Evolutionary conservation across 2,888 invertebrate genomes (phyloP).

Genomic region (Eristalis arbustorum): DNA sequence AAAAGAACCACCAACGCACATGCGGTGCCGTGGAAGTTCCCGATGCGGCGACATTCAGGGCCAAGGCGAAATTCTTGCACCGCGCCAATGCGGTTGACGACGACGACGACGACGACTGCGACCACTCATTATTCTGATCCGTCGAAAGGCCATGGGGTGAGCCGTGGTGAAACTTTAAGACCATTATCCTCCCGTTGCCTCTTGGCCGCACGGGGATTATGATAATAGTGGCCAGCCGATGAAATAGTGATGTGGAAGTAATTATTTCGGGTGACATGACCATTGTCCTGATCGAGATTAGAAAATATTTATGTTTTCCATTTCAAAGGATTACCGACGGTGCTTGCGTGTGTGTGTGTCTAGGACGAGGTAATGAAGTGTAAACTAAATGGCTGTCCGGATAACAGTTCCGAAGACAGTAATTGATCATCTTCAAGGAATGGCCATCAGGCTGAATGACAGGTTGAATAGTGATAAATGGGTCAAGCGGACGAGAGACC

Average conservation of each 20-base stretch:
- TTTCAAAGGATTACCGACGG: slow-evolving; percentile 31
- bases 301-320: slow-evolving; percentile 53
- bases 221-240: background rate
- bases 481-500: slow-evolving; percentile 1
- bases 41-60: background rate
- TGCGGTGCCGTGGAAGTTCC: background rate
- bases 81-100: slow-evolving; percentile 4
- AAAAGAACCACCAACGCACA: background rate
- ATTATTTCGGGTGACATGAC: slow-evolving; percentile 46
- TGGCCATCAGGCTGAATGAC: slow-evolving; percentile 18
- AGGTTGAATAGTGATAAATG: slow-evolving; percentile 32
- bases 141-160: background rate
- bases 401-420: slow-evolving; percentile 2
- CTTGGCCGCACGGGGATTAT: background rate
- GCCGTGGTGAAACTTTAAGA: slow-evolving; percentile 3
- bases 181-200: slow-evolving; percentile 19
- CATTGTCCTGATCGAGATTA: slow-evolving; percentile 46
- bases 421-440: slow-evolving; percentile 33
- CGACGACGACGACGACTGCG: background rate
- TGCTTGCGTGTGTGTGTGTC: background rate
- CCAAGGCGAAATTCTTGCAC: slow-evolving; percentile 4
- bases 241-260: slow-evolving; percentile 36
- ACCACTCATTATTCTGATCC: background rate
- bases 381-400: slow-evolving; percentile 23
- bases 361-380: slow-evolving; percentile 33